phyloP scores from a whole-genome alignment of 2,797 vertebrate genomes.

The Oophaga sylvatica region DNA sequence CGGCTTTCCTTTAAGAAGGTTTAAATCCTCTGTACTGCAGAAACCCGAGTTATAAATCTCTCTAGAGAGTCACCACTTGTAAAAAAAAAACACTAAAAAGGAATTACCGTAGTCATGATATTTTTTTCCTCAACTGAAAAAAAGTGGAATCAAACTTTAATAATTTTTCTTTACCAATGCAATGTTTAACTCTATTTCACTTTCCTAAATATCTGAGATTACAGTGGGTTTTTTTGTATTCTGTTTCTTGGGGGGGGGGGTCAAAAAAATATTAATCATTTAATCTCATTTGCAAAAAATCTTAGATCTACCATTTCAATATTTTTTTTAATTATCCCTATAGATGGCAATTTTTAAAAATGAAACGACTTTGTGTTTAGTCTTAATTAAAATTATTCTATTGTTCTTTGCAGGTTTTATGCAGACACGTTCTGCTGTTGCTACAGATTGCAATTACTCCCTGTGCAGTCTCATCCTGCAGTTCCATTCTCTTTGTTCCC shows the following conservation, averaged over 20 bases:
- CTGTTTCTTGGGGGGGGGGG: background rate
- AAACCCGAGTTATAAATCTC: slow-evolving; percentile 31
- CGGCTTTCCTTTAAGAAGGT: slow-evolving; percentile 49
- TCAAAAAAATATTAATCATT: background rate
- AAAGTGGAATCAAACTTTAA: slow-evolving; percentile 29
- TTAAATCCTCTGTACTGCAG: slow-evolving; percentile 49
- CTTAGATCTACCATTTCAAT: too few species aligned
- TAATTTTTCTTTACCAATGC: slow-evolving; percentile 6
- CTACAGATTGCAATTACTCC: background rate
- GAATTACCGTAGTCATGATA: slow-evolving; percentile 31
- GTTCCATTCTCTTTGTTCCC: background rate
- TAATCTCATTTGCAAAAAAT: background rate
- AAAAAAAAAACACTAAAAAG: slow-evolving; percentile 1
- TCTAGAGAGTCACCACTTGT: slow-evolving; percentile 14
- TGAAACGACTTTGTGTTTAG: too few species aligned
- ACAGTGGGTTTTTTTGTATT: background rate
- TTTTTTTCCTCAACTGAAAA: slow-evolving; percentile 17
- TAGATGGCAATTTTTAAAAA: too few species aligned
- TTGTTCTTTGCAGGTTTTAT: background rate
- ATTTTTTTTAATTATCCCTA: too few species aligned
- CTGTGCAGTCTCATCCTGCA: background rate
- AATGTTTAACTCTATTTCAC: background rate
- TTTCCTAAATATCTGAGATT: slow-evolving; percentile 4
- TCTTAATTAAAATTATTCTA: too few species aligned
- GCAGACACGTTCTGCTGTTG: background rate